phyloP scores from a whole-genome alignment of 1,140 invertebrate genomes.

The Neodiprion lecontei region DNA sequence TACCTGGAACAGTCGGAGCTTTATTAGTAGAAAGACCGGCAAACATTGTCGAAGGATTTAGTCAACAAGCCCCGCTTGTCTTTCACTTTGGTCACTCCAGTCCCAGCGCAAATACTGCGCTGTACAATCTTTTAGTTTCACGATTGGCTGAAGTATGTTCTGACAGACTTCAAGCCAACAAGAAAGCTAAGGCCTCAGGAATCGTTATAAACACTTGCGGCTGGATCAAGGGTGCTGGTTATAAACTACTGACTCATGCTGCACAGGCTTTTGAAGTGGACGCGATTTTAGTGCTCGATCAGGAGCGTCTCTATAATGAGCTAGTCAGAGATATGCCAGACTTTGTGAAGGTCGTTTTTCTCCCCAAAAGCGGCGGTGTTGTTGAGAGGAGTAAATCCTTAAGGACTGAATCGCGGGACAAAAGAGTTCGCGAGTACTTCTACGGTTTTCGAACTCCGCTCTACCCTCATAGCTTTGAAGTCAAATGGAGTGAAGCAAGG shows the following conservation, averaged over 20 bases:
- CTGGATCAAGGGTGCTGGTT: conserved; percentile 93
- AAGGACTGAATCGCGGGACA: conserved; percentile 79
- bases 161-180: conserved; percentile 84
- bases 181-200: conserved; percentile 89
- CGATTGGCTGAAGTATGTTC: conserved; percentile 87
- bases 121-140: conserved; percentile 88
- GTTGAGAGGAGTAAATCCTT: conserved; percentile 81
- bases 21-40: conserved; percentile 90
- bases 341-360: conserved; percentile 91
- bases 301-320: conserved; percentile 95
- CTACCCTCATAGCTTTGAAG: conserved; percentile 92
- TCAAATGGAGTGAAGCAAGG: conserved; percentile 86
- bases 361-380: conserved; percentile 97
- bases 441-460: conserved; percentile 86
- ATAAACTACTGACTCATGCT: conserved; percentile 82
- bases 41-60: conserved; percentile 91
- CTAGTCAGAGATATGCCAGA: conserved; percentile 90
- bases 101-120: conserved; percentile 78
- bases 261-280: conserved; percentile 95
- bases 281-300: conserved; percentile 94
- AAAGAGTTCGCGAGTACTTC: conserved; percentile 91
- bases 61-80: conserved; percentile 88
- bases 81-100: conserved; percentile 93
- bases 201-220: conserved; percentile 98
- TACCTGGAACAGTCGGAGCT: conserved; percentile 91